These are phyloP conservation scores for Melanotaenia trifasciata DNA, from an alignment of 2,797 vertebrate genomes.

Conservation along the genomic window DNA sequence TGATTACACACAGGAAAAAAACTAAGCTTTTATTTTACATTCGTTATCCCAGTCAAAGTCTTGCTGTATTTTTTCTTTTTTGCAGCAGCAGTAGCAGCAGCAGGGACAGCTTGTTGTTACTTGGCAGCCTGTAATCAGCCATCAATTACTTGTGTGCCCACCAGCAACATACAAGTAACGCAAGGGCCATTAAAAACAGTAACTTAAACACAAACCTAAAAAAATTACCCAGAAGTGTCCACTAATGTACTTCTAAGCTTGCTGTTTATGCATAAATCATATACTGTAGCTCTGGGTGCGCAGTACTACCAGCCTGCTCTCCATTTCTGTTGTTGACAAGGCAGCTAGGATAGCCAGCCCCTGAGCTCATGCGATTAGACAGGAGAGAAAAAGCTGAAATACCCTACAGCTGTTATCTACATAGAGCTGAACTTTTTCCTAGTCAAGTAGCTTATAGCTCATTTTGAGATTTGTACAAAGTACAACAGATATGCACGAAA, in stretches of 20 bases:
- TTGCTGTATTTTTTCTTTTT: constrained; percentile 11
- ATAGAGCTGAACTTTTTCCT: constrained; percentile 28
- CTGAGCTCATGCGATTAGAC: constrained; percentile 32
- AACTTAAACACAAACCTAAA: constrained; percentile 31
- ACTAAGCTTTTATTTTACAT: not conserved
- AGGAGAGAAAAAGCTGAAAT: constrained; percentile 27
- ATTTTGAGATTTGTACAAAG: constrained; percentile 15
- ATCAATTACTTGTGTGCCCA: constrained; percentile 31
- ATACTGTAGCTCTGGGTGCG: constrained; percentile 38
- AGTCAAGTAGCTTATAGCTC: constrained; percentile 5
- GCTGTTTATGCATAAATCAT: constrained; percentile 35
- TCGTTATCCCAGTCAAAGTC: constrained; percentile 19
- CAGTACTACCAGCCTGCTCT: constrained; percentile 27
- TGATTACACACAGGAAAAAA: constrained; percentile 20
- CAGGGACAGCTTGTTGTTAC: constrained; percentile 28
- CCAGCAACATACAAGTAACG: not conserved
- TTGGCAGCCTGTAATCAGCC: constrained; percentile 42
- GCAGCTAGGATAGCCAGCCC: constrained; percentile 22
- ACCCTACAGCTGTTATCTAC: constrained; percentile 37
- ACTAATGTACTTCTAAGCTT: constrained; percentile 26
- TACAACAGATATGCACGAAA: not conserved
- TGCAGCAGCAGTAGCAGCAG: not conserved
- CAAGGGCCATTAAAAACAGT: constrained; percentile 24
- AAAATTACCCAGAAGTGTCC: constrained; percentile 29
- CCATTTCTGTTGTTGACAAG: constrained; percentile 36